A percentile compares a stretch with the other conserved stretches of the same genome.
Evolutionary conservation across 2,113 vertebrate genomes (phyloP).

Genomic region (Xyliphius kryptos): DNA sequence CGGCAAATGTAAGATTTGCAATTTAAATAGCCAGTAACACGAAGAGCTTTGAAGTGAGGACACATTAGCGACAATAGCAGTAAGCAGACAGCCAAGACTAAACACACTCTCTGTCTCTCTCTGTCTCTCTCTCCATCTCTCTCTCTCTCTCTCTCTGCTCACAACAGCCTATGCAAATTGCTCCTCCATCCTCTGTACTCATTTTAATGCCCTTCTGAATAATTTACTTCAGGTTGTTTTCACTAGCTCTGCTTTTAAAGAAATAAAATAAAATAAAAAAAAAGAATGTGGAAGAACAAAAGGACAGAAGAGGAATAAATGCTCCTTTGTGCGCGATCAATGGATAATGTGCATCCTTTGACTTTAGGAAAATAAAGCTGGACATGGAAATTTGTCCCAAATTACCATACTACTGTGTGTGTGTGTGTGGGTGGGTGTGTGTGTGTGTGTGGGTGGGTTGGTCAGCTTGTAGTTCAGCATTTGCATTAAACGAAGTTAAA

Average conservation of each 20-base stretch:
- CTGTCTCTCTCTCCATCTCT: too few relatives aligned
- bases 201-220: slow-evolving; percentile 42
- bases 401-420: neutral
- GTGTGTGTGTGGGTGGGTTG: too few relatives aligned
- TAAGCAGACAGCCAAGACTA: slow-evolving; percentile 50
- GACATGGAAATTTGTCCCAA: neutral
- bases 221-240: slow-evolving; percentile 35
- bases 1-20: slow-evolving; percentile 52
- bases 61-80: slow-evolving; percentile 50
- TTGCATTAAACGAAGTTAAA: too few relatives aligned
- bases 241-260: slow-evolving; percentile 24
- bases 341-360: neutral
- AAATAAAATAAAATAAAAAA: slow-evolving; percentile 12
- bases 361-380: neutral
- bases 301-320: slow-evolving; percentile 7
- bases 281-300: slow-evolving; percentile 17
- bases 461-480: neutral
- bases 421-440: too few relatives aligned
- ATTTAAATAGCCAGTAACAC: slow-evolving; percentile 67
- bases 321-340: slow-evolving; percentile 7
- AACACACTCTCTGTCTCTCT: slow-evolving; percentile 18
- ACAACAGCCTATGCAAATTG: slow-evolving; percentile 27
- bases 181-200: slow-evolving; percentile 29
- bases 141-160: too few relatives aligned
- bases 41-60: slow-evolving; percentile 54